phyloP scores from a whole-genome alignment of 2,797 vertebrate species.

The Setipinna tenuifilis region DNA sequence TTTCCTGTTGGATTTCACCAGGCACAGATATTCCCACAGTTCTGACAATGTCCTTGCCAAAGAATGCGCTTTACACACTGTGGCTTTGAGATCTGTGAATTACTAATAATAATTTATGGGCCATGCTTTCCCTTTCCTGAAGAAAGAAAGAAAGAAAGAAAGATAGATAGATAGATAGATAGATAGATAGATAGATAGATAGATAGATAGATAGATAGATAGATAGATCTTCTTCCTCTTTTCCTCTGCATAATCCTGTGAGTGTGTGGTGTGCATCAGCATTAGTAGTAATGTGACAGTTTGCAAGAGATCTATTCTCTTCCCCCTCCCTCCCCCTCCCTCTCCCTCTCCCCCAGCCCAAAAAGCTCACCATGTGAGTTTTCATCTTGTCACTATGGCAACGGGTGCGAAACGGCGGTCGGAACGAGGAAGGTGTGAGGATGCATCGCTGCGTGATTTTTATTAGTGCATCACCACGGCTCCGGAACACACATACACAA shows the following conservation, averaged over 20 bases:
- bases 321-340: constrained; percentile 40
- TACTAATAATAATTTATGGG: too few relatives aligned
- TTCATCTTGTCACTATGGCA: constrained; percentile 95
- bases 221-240: not conserved
- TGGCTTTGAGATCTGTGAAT: too few relatives aligned
- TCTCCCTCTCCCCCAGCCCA: constrained; percentile 75
- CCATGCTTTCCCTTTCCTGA: too few relatives aligned
- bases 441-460: constrained; percentile 77
- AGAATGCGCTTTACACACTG: too few relatives aligned
- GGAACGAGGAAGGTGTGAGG: constrained; percentile 80
- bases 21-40: not conserved
- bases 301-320: constrained; percentile 70
- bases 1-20: not conserved
- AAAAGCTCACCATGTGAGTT: constrained; percentile 89
- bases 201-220: too few relatives aligned
- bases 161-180: too few relatives aligned
- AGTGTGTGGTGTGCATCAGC: constrained; percentile 34
- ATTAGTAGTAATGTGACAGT: constrained; percentile 56
- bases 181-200: too few relatives aligned
- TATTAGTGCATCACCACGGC: constrained; percentile 72
- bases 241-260: not conserved
- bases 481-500: constrained; percentile 46
- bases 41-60: not conserved
- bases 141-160: too few relatives aligned
- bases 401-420: constrained; percentile 78